Evolutionary conservation across 2,797 vertebrate species (phyloP), one percentile per base, ranked within the genome.

Genomic region (Nothura maculosa): DNA sequence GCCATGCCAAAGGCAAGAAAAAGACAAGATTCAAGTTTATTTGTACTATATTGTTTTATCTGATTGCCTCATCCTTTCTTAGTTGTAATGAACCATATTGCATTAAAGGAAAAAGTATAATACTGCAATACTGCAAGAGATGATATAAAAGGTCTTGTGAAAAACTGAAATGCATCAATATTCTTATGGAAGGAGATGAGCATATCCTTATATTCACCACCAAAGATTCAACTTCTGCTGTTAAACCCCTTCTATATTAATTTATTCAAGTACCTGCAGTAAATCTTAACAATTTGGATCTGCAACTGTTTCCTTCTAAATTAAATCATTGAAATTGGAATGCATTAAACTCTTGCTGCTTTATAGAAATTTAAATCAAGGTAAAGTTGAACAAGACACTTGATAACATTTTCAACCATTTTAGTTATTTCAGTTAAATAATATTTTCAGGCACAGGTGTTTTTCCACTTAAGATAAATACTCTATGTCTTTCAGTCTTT

Each of bases 171-270:
- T 64, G 48, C 89, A 80, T 87, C 74, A 81, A 30, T 19, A 9
- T 89, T 87, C 34, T 87, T 50, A 74, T 24, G 28, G 64, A 83
- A 92, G 21, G 15, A 92, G 82, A 94, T 80, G 67, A 84, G 27
- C 67, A 57, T 85, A 68, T 75, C 9, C 20, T 89, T 79, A 70
- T 28, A 85, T 30, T 86, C 21, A 22, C 30, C 81, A 52, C 69
- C 74, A 88, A 91, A 90, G 18, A 85, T 72, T 82, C 69, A 61
- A 66, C 76, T 58, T n/a, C 61, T 74, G 42, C 52, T 92, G 75
- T 85, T 43, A 87, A 94, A 95, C 64, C 36, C 85, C 81, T 91
- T 89, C 40, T 78, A 64, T 82, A 92, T 86, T 93, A 91, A 93
- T 90, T 93, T 92, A 94, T 94, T 79, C 73, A 73, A 94, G 38